Conservation (phyloP, 2,888 invertebrate species). For the Diadegma fenestrale region DNA sequence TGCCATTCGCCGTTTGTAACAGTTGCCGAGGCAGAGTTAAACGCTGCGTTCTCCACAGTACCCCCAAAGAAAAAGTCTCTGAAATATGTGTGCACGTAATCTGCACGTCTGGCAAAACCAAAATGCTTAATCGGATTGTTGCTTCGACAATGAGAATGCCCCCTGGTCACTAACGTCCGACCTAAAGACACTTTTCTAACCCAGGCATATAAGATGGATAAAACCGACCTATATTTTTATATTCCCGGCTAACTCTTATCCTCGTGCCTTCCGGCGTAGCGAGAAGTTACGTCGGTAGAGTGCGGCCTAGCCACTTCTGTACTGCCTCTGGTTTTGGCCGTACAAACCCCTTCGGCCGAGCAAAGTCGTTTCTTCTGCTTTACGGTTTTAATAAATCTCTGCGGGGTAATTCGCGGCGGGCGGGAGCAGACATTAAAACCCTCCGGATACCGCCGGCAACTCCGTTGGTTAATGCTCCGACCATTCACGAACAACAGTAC, state of each 20-base stretch:
- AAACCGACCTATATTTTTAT: conserved; percentile 43
- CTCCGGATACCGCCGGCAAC: conserved; percentile 51
- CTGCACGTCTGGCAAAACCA: conserved; percentile 57
- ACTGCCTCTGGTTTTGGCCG: conserved; percentile 49
- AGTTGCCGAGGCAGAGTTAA: conserved; percentile 36
- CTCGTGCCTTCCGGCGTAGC: conserved; percentile 67
- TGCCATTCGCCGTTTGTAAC: conserved; percentile 62
- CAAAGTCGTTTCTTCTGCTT: conserved; percentile 82
- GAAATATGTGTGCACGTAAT: conserved; percentile 14
- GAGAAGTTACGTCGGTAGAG: conserved; percentile 71
- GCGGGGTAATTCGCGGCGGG: conserved; percentile 82
- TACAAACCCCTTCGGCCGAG: conserved; percentile 72
- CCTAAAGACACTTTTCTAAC: conserved; percentile 70
- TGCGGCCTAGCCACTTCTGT: conserved; percentile 46
- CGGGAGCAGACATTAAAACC: conserved; percentile 80
- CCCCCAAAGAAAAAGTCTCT: conserved; percentile 69
- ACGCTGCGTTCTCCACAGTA: conserved; percentile 67
- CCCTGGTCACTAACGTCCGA: conserved; percentile 81
- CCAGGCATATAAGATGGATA: conserved; percentile 12
- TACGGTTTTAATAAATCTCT: conserved; percentile 84
- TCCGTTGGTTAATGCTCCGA: conserved; percentile 48
- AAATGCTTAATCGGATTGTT: conserved; percentile 76
- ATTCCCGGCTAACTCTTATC: conserved; percentile 46
- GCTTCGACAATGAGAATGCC: conserved; percentile 76
- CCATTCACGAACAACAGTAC: conserved; percentile 49